A percentile compares a stretch with the other conserved stretches of the same genome.
Conservation (phyloP, 2,797 vertebrate species). For the Heteromormyrus szaboi region DNA sequence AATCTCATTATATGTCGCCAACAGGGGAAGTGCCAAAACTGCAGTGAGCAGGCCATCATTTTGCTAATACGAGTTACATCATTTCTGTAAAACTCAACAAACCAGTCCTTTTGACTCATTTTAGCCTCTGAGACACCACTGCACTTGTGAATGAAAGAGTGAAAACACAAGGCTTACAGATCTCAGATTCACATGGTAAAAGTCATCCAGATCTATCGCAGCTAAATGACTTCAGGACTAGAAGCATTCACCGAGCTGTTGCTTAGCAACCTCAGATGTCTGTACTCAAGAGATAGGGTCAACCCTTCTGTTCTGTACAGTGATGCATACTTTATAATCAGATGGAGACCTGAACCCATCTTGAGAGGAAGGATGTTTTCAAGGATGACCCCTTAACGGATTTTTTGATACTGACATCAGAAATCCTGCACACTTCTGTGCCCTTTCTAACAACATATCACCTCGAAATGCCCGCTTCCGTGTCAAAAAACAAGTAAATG, state of each 20-base stretch:
- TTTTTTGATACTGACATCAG: not conserved
- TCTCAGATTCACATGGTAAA: not conserved
- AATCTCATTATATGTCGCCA: constrained; percentile 13
- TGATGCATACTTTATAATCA: constrained; percentile 13
- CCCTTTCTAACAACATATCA: not conserved
- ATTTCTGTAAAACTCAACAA: not conserved
- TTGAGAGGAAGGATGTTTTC: not conserved
- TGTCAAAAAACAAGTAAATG: not conserved
- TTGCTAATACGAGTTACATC: not conserved
- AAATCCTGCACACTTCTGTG: not conserved
- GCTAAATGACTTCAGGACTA: constrained; percentile 36
- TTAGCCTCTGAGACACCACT: not conserved
- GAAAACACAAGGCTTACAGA: not conserved
- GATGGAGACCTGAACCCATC: not conserved
- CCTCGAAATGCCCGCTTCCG: not conserved
- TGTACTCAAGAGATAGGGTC: constrained; percentile 46
- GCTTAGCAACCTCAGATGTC: constrained; percentile 46
- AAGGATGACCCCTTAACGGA: not conserved
- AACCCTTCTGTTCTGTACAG: constrained; percentile 29
- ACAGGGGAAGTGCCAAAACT: not conserved
- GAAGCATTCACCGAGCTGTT: constrained; percentile 44
- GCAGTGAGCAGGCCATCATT: not conserved
- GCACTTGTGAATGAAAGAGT: not conserved
- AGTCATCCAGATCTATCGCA: constrained; percentile 7
- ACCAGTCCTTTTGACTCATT: not conserved